phyloP scores from a whole-genome alignment of 2,888 invertebrate species.

The Galeopsomyia nigrocyanea region DNA sequence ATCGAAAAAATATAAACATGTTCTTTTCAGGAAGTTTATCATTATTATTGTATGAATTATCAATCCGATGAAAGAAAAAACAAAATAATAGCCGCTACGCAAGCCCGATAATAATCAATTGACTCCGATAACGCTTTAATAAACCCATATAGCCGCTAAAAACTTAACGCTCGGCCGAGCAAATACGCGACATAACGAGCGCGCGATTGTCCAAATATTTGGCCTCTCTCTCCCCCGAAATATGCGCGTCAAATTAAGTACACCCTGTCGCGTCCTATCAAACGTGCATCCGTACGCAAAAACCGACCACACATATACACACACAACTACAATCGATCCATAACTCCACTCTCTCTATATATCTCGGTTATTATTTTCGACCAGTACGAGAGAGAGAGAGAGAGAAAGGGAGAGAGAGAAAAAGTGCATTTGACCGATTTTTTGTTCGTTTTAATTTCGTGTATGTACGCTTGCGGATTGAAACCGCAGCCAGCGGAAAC shows the following conservation, averaged over 20 bases:
- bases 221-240: neutral
- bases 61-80: too few species aligned
- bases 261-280: conserved; percentile 18
- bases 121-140: conserved; percentile 8
- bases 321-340: conserved; percentile 6
- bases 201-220: neutral
- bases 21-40: too few species aligned
- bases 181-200: too few species aligned
- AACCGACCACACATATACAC: neutral
- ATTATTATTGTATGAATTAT: too few species aligned
- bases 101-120: conserved; percentile 7
- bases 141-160: neutral
- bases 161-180: too few species aligned
- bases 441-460: conserved; percentile 1
- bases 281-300: conserved; percentile 7
- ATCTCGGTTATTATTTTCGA: conserved; percentile 29
- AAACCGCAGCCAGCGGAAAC: conserved; percentile 29
- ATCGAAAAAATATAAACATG: too few species aligned
- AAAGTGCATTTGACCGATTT: conserved; percentile 7
- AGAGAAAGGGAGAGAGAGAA: neutral
- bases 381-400: neutral
- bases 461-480: conserved; percentile 10
- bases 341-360: conserved; percentile 18
- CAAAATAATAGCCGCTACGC: too few species aligned
- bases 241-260: conserved; percentile 32